Base-by-base conservation (phyloP, 2,888 invertebrate species). In the Philaethria dido region DNA sequence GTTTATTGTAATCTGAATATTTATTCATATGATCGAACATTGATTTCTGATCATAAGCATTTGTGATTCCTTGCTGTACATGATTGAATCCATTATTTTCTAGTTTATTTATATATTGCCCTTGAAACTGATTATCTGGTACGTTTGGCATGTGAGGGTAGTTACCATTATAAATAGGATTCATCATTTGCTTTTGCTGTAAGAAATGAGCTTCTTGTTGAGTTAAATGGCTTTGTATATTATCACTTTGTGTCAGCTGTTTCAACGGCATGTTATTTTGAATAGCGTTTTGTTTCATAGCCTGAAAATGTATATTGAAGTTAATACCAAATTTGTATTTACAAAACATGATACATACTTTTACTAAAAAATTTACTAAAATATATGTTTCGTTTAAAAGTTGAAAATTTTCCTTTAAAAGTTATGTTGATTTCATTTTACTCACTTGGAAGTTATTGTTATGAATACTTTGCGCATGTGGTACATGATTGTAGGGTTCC, bases 401-500 rank as follows among this genome's bases (percentile, higher is more conserved):
- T n/a, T n/a, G n/a, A n/a, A n/a, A n/a, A n/a, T n/a, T n/a, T n/a
- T n/a, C n/a, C 5, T 50, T 50, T n/a, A 50, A 50, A 50, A n/a
- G n/a, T 29, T 39, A n/a, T 3, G 16, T 25, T 48, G 5, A n/a
- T 29, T 50, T 9, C 13, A 39, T 57, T 22, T 1, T n/a, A 64
- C 71, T 69, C 79, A 92, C 92, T 87, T 92, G 92, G 72, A 89
- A 89, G 74, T 93, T 92, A 55, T 84, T 81, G 72, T 88, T 92
- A 75, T 92, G 90, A 71, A 92, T 84, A 73, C 93, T 93, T 72
- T 93, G 93, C 44, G 94, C 93, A 72, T 94, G 94, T 63, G 97
- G 97, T 78, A 97, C 96, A 79, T 97, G 97, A 79, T 97, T 97
- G 84, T 97, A 97, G 3, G 97, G 97, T 82, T 97, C 97, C 44